Conservation (phyloP, 1,140 invertebrate genomes). For the Pogonus chalceus region DNA sequence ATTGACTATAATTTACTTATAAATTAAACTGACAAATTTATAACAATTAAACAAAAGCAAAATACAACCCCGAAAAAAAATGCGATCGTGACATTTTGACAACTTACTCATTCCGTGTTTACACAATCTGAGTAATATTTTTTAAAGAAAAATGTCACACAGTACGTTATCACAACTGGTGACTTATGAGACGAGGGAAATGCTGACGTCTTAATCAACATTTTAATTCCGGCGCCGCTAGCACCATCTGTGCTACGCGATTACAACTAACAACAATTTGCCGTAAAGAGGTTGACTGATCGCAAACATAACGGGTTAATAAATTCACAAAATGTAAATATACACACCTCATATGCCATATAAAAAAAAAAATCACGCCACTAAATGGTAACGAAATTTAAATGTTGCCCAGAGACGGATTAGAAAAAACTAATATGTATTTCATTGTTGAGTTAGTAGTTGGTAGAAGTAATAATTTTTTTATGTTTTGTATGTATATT, state of each 20-base stretch:
- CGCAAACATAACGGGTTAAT: background rate
- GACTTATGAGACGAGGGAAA: background rate
- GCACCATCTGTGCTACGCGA: background rate
- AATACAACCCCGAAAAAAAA: too few species aligned
- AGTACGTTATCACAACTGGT: background rate
- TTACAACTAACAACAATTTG: background rate
- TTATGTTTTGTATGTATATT: too few species aligned
- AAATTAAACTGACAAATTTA: too few species aligned
- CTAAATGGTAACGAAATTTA: background rate
- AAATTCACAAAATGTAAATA: constrained; percentile 8
- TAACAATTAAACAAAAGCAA: too few species aligned
- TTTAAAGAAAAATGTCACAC: background rate
- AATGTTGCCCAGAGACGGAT: background rate
- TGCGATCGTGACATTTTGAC: too few species aligned
- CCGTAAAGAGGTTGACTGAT: background rate
- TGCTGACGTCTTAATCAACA: constrained; percentile 1
- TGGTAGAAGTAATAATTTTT: too few species aligned
- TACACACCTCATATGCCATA: background rate
- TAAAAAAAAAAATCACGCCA: background rate
- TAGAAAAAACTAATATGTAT: too few species aligned
- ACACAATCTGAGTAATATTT: background rate
- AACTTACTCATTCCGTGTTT: background rate
- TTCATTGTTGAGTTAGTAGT: too few species aligned
- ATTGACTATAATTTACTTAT: too few species aligned
- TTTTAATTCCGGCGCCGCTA: background rate